Evolutionary conservation across 1,140 invertebrate genomes (phyloP), one percentile per base, ranked within the genome.

Genomic region (Geopemphigus sp.): DNA sequence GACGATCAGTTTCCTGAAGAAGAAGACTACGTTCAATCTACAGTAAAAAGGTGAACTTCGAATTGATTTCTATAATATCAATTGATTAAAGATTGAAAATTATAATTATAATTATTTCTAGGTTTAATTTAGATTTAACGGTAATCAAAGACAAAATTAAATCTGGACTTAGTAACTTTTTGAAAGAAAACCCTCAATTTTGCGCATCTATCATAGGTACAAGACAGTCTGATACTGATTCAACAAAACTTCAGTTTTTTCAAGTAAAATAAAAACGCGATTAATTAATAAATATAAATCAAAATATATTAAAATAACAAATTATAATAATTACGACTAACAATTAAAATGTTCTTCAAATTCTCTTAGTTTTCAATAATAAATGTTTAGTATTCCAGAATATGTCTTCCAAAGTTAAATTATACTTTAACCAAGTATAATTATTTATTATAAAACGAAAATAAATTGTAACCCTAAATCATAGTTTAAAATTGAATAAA

Each of bases 181-280:
- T 93, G 14, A 83, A 87, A 1, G 86, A 91, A 17, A 90, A 91
- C 84, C 88, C 88, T 1, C 84, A 89, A 64, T 87, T 97, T 10
- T 93, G 93, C 85, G 94, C 92, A 5, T 91, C 93, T 80, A 86
- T 98, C 5, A 94, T 98, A 91, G 96, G 96, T 50, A 94, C 92
- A 24, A 88, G 96, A 82, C 88, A 89, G 82, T 93, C 91, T 11
- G 96, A 98, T 88, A 95, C 95, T 0, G 91, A 90, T 84, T 91
- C 91, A 32, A 84, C 89, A 68, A 85, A 90, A 82, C 84, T 95
- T 24, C 84, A 89, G 32, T 84, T 87, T 81, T 92, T 94, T 87
- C 90, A 91, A 88, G 92, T 94, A 86, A 84, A 83, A 82, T 47
- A 50, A 82, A 22, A 26, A 15, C 66, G 8, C 11, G 17, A 26